A percentile compares a stretch with the other conserved stretches of the same genome.
Conservation (phyloP, 2,113 vertebrate species). For the Dasyprocta punctata region DNA sequence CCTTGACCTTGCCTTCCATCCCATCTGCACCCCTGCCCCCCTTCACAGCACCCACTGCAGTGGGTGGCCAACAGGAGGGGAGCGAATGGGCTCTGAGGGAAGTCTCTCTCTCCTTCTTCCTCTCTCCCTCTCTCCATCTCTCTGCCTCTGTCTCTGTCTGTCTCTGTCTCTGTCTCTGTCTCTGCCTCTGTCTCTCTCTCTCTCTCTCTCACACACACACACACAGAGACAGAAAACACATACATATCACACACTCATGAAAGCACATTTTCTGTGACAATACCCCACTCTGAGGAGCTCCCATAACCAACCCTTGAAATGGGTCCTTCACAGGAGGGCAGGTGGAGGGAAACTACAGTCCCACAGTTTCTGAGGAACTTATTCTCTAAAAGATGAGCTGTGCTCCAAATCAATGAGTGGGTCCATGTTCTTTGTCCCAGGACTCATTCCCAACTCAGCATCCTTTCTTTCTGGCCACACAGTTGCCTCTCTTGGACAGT, state of each 20-base stretch:
- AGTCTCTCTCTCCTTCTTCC: background rate
- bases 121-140: no score
- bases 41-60: background rate
- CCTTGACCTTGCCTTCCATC: accelerated
- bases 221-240: no score
- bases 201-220: background rate
- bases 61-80: conserved; percentile 38
- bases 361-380: background rate
- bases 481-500: background rate
- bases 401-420: background rate
- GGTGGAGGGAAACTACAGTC: background rate
- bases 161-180: background rate
- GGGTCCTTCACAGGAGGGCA: background rate
- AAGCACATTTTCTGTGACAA: background rate
- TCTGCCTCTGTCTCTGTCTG: no score
- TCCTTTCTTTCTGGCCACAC: background rate
- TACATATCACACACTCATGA: background rate
- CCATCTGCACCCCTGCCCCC: background rate
- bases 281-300: background rate
- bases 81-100: background rate
- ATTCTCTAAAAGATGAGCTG: background rate
- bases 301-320: background rate
- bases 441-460: background rate
- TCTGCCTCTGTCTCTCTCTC: no score
- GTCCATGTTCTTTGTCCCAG: background rate